These are phyloP conservation scores for Urocynchramus pylzowi DNA, from an alignment of 2,113 vertebrate genomes.

Conservation along the genomic window DNA sequence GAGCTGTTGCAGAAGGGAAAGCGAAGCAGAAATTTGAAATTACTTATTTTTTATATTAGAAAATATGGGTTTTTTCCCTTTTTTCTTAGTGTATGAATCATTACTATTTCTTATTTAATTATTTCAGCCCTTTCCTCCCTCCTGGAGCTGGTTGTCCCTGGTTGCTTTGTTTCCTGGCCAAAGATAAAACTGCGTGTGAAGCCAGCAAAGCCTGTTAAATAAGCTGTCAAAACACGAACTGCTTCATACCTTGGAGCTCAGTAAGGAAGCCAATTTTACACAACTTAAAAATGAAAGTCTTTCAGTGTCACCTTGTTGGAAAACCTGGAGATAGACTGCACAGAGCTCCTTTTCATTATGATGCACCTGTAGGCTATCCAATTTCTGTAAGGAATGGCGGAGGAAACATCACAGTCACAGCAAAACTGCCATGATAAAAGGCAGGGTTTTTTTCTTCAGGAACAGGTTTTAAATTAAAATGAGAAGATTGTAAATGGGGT, in stretches of 20 bases:
- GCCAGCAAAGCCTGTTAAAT: constrained; percentile 25
- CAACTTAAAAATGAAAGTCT: neutral
- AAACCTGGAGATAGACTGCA: neutral
- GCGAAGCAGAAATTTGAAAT: neutral
- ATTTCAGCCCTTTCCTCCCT: neutral
- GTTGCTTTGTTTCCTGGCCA: neutral
- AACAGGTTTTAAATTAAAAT: neutral
- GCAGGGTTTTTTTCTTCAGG: neutral
- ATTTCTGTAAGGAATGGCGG: neutral
- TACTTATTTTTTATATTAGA: neutral
- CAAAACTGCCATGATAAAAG: neutral
- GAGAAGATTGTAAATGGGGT: neutral
- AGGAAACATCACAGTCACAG: neutral
- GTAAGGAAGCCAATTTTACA: neutral
- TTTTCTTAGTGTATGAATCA: neutral
- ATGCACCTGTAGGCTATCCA: neutral
- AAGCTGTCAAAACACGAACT: constrained; percentile 15
- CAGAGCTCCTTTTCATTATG: neutral
- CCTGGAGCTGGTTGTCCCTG: neutral
- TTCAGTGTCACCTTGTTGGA: neutral
- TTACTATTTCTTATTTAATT: neutral
- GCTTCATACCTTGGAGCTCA: constrained; percentile 18
- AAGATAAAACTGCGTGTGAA: constrained; percentile 20
- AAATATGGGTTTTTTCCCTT: neutral
- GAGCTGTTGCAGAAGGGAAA: neutral